A percentile compares a stretch with the other conserved stretches of the same genome.
These are phyloP conservation scores for Anadara kagoshimensis DNA, from an alignment of 1,140 invertebrate species.

Conservation along the genomic window DNA sequence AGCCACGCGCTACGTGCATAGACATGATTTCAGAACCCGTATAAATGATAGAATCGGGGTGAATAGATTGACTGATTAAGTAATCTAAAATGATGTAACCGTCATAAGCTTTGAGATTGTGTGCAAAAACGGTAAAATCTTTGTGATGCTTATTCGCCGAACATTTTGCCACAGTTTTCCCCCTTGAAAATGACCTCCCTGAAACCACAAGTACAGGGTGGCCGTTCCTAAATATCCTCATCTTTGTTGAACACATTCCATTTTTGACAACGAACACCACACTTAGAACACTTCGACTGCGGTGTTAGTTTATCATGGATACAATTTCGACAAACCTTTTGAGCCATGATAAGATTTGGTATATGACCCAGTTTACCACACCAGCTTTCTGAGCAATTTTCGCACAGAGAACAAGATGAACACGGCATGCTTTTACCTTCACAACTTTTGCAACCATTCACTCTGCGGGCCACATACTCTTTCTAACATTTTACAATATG, in stretches of 20 bases:
- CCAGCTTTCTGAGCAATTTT: background rate
- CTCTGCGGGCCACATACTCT: too few relatives aligned
- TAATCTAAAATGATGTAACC: conserved; percentile 12
- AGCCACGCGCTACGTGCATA: conserved; percentile 7
- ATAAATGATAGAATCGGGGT: conserved; percentile 17
- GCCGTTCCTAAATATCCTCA: background rate
- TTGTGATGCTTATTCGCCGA: conserved; percentile 6
- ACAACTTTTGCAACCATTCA: too few relatives aligned
- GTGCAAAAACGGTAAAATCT: background rate
- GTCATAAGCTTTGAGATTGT: conserved; percentile 22
- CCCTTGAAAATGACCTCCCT: conserved; percentile 3
- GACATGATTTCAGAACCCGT: conserved; percentile 25
- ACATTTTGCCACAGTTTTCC: background rate
- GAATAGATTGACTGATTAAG: conserved; percentile 4
- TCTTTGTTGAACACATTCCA: conserved; percentile 2
- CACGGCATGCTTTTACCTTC: too few relatives aligned
- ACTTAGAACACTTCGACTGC: background rate
- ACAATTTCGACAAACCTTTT: conserved; percentile 16
- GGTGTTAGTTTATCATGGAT: background rate
- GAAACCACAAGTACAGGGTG: conserved; percentile 16
- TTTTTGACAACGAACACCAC: conserved; percentile 11
- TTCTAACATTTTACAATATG: too few relatives aligned
- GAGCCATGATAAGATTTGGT: conserved; percentile 21
- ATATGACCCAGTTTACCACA: conserved; percentile 14
- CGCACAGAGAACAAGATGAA: too few relatives aligned